Conservation (phyloP, 2,888 invertebrate species). For the Pseudoips prasinana region DNA sequence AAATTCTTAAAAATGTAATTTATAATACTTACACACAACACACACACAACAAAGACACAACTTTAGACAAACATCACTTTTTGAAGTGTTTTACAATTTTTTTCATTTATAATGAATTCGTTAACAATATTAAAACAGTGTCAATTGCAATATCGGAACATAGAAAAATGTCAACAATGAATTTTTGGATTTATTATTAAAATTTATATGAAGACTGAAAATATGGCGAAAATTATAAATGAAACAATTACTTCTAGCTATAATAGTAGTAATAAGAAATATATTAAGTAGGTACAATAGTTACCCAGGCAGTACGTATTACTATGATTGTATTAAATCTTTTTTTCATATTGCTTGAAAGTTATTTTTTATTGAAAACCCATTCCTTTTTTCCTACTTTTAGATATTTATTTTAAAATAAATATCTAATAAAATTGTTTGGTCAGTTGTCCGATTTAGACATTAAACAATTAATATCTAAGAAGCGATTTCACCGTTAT, state of each 20-base stretch:
- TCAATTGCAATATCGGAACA: too few species aligned
- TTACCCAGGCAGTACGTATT: conserved; percentile 68
- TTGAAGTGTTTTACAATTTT: too few species aligned
- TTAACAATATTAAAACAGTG: too few species aligned
- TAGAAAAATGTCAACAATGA: too few species aligned
- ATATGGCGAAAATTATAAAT: conserved; percentile 44
- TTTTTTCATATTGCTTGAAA: conserved; percentile 70
- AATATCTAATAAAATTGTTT: too few species aligned
- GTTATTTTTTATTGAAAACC: conserved; percentile 35
- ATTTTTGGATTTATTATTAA: conserved; percentile 13
- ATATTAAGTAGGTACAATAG: conserved; percentile 73
- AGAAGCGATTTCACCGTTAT: too few species aligned
- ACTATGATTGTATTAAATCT: conserved; percentile 56
- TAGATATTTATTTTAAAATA: too few species aligned
- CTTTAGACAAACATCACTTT: background rate
- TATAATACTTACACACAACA: conserved; percentile 1
- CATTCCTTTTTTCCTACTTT: conserved; percentile 16
- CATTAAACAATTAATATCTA: too few species aligned
- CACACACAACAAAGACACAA: background rate
- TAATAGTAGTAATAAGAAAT: conserved; percentile 44
- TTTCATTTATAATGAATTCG: too few species aligned
- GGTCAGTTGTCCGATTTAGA: too few species aligned
- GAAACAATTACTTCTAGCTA: conserved; percentile 38
- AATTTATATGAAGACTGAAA: conserved; percentile 55
- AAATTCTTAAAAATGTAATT: conserved; percentile 2